Evolutionary conservation across 1,140 invertebrate species (phyloP).

Genomic region (Myzus persicae): DNA sequence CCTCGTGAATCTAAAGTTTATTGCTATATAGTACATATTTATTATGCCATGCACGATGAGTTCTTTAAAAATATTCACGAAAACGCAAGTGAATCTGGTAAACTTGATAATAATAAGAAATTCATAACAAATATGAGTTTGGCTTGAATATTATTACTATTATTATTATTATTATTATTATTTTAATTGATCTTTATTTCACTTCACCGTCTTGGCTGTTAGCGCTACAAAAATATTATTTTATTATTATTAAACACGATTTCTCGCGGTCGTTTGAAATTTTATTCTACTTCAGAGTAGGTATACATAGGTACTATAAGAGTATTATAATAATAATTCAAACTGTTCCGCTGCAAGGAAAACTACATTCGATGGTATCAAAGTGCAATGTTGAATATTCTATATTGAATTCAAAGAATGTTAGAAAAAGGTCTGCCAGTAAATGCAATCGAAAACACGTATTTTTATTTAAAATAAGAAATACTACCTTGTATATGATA

Average conservation of each 20-base stretch:
- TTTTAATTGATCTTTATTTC: neutral
- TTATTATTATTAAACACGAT: neutral
- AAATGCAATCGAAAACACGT: slow-evolving; percentile 4
- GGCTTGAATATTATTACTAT: neutral
- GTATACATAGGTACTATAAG: neutral
- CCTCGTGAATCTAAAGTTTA: neutral
- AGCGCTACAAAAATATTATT: neutral
- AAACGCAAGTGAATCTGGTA: neutral
- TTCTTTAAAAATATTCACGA: neutral
- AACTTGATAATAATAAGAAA: too few relatives aligned
- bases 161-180: neutral
- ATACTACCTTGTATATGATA: neutral
- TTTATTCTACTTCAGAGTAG: neutral
- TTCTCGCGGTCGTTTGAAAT: neutral
- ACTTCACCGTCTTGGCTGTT: neutral
- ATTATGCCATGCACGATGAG: neutral
- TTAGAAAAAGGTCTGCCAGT: slow-evolving; percentile 31
- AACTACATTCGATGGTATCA: neutral
- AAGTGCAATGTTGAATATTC: slow-evolving; percentile 26
- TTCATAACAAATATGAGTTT: neutral
- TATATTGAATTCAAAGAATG: slow-evolving; percentile 24
- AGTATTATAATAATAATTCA: slow-evolving; percentile 5
- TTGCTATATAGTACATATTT: neutral
- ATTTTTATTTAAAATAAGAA: slow-evolving; percentile 41
- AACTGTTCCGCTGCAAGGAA: neutral